phyloP scores from a whole-genome alignment of 2,797 vertebrate genomes.

The Menidia menidia region DNA sequence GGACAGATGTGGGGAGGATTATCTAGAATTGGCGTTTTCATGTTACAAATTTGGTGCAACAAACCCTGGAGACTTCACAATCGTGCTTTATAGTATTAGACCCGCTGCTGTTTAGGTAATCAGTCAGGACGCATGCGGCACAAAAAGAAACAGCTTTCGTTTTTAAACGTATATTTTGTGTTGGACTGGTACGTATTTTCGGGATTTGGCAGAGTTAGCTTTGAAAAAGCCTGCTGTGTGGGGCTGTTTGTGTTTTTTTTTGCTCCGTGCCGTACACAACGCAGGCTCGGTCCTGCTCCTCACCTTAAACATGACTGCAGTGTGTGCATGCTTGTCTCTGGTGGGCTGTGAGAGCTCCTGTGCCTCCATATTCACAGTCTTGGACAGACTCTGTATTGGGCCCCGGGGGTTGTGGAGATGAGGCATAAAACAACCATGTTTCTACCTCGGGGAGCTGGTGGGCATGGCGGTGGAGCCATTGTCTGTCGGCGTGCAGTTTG shows the following conservation, averaged over 20 bases:
- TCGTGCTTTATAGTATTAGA: background rate
- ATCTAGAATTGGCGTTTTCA: slow-evolving; percentile 1
- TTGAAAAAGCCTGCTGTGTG: background rate
- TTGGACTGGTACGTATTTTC: background rate
- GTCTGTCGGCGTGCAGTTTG: slow-evolving; percentile 81
- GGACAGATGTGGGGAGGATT: background rate
- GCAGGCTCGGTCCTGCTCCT: slow-evolving; percentile 23
- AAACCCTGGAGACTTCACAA: background rate
- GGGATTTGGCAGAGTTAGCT: background rate
- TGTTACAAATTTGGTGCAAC: slow-evolving; percentile 6
- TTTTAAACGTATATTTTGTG: background rate
- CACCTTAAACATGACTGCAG: slow-evolving; percentile 56
- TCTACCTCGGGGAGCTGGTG: slow-evolving; percentile 77
- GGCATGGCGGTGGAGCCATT: slow-evolving; percentile 71
- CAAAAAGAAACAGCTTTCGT: background rate
- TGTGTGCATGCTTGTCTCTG: slow-evolving; percentile 47
- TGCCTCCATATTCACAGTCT: slow-evolving; percentile 70
- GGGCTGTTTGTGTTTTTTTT: background rate
- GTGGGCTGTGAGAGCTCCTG: slow-evolving; percentile 65
- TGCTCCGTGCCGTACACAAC: slow-evolving; percentile 17
- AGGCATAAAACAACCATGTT: slow-evolving; percentile 81
- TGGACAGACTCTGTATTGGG: slow-evolving; percentile 73
- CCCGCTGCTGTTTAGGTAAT: background rate
- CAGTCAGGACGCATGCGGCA: background rate
- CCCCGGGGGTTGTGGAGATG: slow-evolving; percentile 77